Evolutionary conservation across 2,797 vertebrate species (phyloP).

Genomic region (Nasua narica): DNA sequence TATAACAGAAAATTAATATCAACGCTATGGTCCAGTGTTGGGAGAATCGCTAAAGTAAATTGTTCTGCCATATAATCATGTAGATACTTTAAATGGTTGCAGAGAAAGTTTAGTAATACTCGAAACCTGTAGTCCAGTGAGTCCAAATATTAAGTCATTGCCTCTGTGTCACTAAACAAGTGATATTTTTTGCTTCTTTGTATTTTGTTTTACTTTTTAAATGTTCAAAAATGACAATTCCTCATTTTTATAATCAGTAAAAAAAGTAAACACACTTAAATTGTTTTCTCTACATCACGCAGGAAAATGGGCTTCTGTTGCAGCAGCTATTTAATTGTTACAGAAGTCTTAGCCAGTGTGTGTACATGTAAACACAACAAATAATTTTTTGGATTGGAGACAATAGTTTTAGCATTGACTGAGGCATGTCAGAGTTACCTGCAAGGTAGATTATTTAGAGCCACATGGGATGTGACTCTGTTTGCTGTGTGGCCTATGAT

Average conservation of each 20-base stretch:
- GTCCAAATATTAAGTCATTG: neutral
- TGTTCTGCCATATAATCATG: neutral
- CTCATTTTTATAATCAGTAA: neutral
- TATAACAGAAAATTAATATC: neutral
- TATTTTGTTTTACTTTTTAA: neutral
- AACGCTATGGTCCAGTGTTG: neutral
- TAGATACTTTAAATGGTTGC: neutral
- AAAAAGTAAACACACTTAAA: neutral
- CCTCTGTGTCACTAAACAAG: neutral
- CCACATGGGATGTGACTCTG: neutral
- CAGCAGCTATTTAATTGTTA: neutral
- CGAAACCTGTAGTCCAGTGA: neutral
- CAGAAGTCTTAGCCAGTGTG: neutral
- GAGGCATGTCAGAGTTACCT: neutral
- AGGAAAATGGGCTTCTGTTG: neutral
- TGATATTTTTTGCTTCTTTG: neutral
- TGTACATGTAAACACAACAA: neutral
- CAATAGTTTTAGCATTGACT: neutral
- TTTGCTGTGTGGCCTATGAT: neutral
- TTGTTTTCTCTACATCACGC: neutral
- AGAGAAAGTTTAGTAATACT: neutral
- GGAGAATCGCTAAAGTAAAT: neutral
- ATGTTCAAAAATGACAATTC: constrained; percentile 9
- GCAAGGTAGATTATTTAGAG: neutral
- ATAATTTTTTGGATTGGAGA: neutral